Evolutionary conservation across 2,888 invertebrate genomes (phyloP).

Genomic region (Calameuta filiformis): DNA sequence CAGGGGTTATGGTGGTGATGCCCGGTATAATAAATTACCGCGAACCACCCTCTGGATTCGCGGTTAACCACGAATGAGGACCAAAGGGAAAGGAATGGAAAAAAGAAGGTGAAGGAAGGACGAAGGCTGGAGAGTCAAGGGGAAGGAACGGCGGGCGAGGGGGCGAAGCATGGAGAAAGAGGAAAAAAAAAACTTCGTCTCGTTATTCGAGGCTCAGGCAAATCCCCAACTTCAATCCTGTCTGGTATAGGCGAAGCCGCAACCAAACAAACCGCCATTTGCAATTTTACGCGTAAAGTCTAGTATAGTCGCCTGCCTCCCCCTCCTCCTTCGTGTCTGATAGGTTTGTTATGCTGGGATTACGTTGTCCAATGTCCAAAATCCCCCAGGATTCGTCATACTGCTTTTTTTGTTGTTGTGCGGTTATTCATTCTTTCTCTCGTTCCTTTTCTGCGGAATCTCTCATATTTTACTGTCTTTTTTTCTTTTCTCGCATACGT

Average conservation of each 20-base stretch:
- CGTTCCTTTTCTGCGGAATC: not conserved
- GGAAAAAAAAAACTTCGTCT: slow-evolving; percentile 30
- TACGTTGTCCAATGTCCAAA: not conserved
- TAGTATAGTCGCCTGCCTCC: not conserved
- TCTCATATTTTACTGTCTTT: not conserved
- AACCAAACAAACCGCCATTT: not conserved
- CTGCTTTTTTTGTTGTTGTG: not conserved
- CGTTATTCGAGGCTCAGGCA: slow-evolving; percentile 45
- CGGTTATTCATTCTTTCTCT: not conserved
- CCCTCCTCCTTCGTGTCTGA: not conserved
- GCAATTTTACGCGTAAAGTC: not conserved
- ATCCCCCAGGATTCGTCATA: not conserved
- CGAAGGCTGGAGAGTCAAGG: not conserved
- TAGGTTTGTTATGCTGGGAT: not conserved
- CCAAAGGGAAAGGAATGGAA: not conserved
- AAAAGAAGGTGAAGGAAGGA: not conserved
- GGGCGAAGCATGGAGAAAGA: not conserved
- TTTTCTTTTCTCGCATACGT: not conserved
- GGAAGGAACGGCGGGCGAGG: not conserved
- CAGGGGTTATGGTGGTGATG: not conserved
- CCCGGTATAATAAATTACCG: not conserved
- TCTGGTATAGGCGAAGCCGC: not conserved
- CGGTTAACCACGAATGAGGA: not conserved
- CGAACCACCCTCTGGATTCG: not conserved
- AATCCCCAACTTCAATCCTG: slow-evolving; percentile 34